Evolutionary conservation across 2,888 invertebrate genomes (phyloP).

Genomic region (Hydriomena furcata): DNA sequence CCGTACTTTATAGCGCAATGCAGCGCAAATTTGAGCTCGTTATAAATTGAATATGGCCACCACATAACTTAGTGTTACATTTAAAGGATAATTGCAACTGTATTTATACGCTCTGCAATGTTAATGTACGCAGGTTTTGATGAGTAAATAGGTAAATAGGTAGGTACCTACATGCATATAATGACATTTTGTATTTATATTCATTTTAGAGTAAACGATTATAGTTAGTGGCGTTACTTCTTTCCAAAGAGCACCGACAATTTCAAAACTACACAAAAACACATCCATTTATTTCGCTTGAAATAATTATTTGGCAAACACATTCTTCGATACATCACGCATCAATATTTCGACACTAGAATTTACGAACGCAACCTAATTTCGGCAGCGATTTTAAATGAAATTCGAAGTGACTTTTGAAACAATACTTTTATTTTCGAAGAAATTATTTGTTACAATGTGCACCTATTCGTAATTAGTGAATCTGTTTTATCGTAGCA

Average conservation of each 20-base stretch:
- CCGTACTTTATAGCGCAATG: conserved; percentile 41
- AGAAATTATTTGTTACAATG: not conserved
- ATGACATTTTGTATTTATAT: conserved; percentile 5
- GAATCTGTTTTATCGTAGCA: not conserved
- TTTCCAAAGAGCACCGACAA: conserved; percentile 16
- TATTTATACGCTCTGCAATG: conserved; percentile 12
- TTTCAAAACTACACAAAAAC: conserved; percentile 31
- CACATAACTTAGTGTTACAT: conserved; percentile 26
- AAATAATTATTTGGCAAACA: conserved; percentile 42
- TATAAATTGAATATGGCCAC: conserved; percentile 28
- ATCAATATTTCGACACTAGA: conserved; percentile 47
- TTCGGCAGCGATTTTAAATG: conserved; percentile 19
- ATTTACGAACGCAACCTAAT: conserved; percentile 41
- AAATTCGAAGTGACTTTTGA: not conserved
- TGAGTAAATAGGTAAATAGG: not conserved
- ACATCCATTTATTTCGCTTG: conserved; percentile 39
- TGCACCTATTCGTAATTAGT: no score
- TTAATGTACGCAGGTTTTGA: conserved; percentile 10
- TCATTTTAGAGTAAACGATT: conserved; percentile 1
- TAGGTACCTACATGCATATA: not conserved
- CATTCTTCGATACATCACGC: conserved; percentile 48
- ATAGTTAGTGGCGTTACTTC: not conserved
- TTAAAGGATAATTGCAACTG: conserved; percentile 18
- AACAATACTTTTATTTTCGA: not conserved
- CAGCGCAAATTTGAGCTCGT: conserved; percentile 41